Evolutionary conservation across 2,113 vertebrate genomes (phyloP).

Genomic region (Platanista minor): DNA sequence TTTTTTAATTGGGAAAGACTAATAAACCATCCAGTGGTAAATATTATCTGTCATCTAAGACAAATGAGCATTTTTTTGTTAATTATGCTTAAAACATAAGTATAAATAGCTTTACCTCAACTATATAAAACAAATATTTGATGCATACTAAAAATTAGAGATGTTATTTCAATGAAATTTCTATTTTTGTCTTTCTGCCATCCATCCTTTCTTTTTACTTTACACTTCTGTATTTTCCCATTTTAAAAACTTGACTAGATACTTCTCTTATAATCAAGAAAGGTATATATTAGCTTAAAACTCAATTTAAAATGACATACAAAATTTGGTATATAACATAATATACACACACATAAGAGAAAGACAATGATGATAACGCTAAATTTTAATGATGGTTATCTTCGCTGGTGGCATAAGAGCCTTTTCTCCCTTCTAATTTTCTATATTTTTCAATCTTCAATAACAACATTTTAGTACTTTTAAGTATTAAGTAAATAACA

Average conservation of each 20-base stretch:
- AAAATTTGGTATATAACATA: not conserved
- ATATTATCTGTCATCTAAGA: conserved; percentile 69
- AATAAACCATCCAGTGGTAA: conserved; percentile 67
- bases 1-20: conserved; percentile 66
- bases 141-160: conserved; percentile 25
- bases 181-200: not conserved
- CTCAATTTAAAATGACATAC: not conserved
- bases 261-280: not conserved
- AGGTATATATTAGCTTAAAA: not conserved
- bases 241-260: not conserved
- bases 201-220: not conserved
- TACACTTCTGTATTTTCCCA: not conserved
- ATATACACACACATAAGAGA: not conserved
- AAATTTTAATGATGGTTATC: not conserved
- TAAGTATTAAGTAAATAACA: not conserved
- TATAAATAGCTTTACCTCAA: conserved; percentile 47
- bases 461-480: not conserved
- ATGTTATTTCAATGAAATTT: not conserved
- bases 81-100: conserved; percentile 63
- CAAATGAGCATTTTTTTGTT: conserved; percentile 59
- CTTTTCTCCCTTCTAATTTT: not conserved
- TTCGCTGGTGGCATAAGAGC: not conserved
- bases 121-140: conserved; percentile 46
- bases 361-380: not conserved
- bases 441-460: conserved; percentile 1